A percentile compares a stretch with the other conserved stretches of the same genome.
These are phyloP conservation scores for Heteractis magnifica DNA, from an alignment of 92 coral and sea anemone genomes.

Conservation along the genomic window DNA sequence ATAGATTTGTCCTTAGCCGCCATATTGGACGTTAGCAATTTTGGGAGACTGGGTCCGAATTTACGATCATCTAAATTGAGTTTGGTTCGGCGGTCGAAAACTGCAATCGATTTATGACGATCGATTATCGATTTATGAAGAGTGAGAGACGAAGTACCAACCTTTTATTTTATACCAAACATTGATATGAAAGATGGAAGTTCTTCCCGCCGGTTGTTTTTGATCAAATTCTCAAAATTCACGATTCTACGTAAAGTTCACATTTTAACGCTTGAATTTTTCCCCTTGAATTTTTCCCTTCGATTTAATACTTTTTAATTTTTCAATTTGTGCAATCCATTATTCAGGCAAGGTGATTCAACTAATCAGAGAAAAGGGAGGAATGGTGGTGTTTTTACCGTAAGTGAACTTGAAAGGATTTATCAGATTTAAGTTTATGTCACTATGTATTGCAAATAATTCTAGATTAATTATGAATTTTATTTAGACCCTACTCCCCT, in stretches of 20 bases:
- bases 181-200: no score
- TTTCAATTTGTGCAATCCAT: slow-evolving; percentile 31
- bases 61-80: background rate
- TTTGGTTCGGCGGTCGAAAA: background rate
- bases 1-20: background rate
- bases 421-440: background rate
- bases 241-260: no score
- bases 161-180: no score
- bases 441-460: background rate
- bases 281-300: no score
- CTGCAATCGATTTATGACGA: background rate
- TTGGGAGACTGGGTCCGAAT: slow-evolving; percentile 17
- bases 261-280: no score
- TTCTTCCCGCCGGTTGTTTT: no score
- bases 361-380: slow-evolving; percentile 22
- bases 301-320: no score
- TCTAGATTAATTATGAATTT: no score
- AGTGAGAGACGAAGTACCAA: no score
- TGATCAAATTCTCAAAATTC: no score
- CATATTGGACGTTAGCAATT: slow-evolving; percentile 16
- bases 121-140: no score
- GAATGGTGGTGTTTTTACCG: slow-evolving; percentile 27
- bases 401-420: background rate
- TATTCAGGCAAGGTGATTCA: slow-evolving; percentile 6
- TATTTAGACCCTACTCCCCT: no score